phyloP scores from a whole-genome alignment of 2,888 invertebrate species.

The Ochropleura leucogaster region DNA sequence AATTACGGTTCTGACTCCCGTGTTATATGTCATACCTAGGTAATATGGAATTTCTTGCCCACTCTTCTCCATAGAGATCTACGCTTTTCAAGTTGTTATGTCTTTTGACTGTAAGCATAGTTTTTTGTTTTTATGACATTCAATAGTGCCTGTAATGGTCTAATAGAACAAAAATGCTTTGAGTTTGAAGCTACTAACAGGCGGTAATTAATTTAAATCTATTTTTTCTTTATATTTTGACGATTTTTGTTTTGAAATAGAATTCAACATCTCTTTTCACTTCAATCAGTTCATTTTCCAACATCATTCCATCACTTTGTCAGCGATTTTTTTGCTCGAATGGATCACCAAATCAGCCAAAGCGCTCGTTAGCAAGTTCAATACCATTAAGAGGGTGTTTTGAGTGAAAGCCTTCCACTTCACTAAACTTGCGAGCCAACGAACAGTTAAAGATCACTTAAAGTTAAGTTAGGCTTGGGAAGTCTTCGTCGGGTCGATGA shows the following conservation, averaged over 20 bases:
- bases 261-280: not conserved
- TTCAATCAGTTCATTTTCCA: not conserved
- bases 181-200: no score
- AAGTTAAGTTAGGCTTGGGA: not conserved
- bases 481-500: not conserved
- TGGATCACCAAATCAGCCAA: conserved; percentile 20
- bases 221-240: not conserved
- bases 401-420: conserved; percentile 17
- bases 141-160: no score
- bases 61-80: no score
- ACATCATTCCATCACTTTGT: not conserved
- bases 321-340: conserved; percentile 20
- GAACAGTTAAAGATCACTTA: conserved; percentile 24
- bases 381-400: conserved; percentile 33
- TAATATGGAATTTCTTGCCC: no score
- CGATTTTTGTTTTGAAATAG: not conserved
- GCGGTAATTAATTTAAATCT: no score
- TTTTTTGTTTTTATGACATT: no score
- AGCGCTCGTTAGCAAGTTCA: conserved; percentile 28
- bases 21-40: not conserved
- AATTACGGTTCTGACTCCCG: not conserved
- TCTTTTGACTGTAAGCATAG: no score
- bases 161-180: no score
- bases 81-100: no score
- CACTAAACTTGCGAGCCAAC: conserved; percentile 17